Percentiles rank a stretch among this genome's conserved stretches.
Evolutionary conservation across 2,113 vertebrate species (phyloP).

Genomic region (Eupsittula cactorum): DNA sequence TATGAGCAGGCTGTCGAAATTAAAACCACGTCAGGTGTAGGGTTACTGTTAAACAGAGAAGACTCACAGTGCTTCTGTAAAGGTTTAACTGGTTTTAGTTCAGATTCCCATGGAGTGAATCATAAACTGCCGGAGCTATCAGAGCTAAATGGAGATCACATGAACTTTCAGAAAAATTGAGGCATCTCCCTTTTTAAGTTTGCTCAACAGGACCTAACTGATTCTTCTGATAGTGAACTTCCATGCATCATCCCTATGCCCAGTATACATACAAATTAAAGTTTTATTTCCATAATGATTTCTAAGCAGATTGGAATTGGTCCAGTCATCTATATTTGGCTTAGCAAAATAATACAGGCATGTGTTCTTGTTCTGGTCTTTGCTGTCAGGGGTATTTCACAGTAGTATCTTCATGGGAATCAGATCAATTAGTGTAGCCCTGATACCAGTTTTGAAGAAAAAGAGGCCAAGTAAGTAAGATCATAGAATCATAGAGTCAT

Average conservation of each 20-base stretch:
- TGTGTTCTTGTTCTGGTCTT: neutral
- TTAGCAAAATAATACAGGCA: neutral
- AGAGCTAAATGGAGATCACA: neutral
- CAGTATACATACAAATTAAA: neutral
- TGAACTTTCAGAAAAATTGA: neutral
- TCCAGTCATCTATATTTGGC: constrained; percentile 31
- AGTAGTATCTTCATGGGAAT: neutral
- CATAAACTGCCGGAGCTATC: neutral
- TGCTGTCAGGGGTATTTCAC: neutral
- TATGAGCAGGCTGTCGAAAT: neutral
- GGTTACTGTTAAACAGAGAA: neutral
- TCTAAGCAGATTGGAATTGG: constrained; percentile 41
- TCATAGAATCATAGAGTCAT: neutral
- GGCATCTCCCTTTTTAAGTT: neutral
- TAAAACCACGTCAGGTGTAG: neutral
- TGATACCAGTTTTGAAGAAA: neutral
- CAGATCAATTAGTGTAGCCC: neutral
- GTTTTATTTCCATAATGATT: neutral
- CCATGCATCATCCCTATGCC: neutral
- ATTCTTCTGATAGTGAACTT: neutral
- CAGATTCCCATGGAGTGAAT: neutral
- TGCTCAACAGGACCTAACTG: neutral
- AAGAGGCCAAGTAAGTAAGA: neutral
- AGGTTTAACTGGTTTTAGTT: neutral
- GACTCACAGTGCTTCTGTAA: neutral